phyloP scores from a whole-genome alignment of 2,113 vertebrate species.

The Nothocercus nigrocapillus region DNA sequence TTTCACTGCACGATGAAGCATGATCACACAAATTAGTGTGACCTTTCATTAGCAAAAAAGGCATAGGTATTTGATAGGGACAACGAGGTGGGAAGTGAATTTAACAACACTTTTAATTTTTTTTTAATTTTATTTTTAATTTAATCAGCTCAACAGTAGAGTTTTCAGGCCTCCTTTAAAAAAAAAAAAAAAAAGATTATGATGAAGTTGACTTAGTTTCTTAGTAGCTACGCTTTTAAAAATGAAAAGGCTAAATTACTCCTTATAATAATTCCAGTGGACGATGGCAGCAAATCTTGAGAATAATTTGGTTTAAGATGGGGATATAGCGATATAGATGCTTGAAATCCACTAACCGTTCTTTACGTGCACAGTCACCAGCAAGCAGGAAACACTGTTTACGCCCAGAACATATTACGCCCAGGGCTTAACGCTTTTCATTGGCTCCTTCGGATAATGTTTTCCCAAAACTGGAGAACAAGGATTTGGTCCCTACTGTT shows the following conservation, averaged over 20 bases:
- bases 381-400: background rate
- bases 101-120: background rate
- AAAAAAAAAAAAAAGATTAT: background rate
- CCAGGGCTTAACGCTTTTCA: background rate
- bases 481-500: background rate
- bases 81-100: background rate
- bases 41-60: background rate
- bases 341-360: background rate
- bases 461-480: background rate
- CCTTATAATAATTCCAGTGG: background rate
- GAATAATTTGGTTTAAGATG: background rate
- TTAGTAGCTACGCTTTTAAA: background rate
- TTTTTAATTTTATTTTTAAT: background rate
- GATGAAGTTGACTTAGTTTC: background rate
- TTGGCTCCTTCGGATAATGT: background rate
- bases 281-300: background rate
- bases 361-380: background rate
- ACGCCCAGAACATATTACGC: background rate
- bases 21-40: background rate
- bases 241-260: background rate
- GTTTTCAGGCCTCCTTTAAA: background rate
- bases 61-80: background rate
- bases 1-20: background rate
- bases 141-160: background rate
- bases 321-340: background rate